Evolutionary conservation across 23 tunicate genomes (phyloP), one percentile per base, ranked within the genome.

Genomic region (Styela clava): DNA sequence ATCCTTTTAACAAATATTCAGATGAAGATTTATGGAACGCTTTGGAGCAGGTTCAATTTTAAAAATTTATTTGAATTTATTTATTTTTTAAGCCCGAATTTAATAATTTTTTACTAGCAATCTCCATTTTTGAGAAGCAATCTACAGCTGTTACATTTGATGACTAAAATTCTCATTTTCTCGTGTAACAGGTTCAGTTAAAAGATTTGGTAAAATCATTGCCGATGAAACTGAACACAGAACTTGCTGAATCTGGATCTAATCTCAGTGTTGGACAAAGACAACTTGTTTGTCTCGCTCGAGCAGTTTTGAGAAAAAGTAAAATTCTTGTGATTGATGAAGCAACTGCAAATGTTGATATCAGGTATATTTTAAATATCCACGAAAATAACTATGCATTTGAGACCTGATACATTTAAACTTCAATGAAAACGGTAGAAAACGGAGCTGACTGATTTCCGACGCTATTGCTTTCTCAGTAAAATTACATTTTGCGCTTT

Each of bases 291-390:
- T 94, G 98, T 74, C 88, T 94, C 24, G 98, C 98, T 19, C 34
- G 98, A 63, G 98, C 98, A 21, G 73, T 94, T 35, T 64, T 94
- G 73, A 63, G 89, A 30, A 83, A 87, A 63, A 88, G 81, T 35
- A 74, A 77, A 63, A 88, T 94, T 69, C 69, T 94, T 19, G 74
- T 88, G 12, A 94, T 94, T 52, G 98, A 94, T 68, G 98, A 94
- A 85, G 98, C 98, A 25, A 94, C 98, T 16, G 98, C 98, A 9
- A 94, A 94, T 74, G 98, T 94, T 3, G 98, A 94, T 77, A 26
- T 68, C 30, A 86, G 86, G 97, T 86, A 74, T 18, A 16, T 61
- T 19, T 21, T 19, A 61, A 18, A 29, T 16, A 19, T 34, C 19
- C 26, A 28, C 23, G 79, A 74, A 74, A 83, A 80, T 87, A 78